Evolutionary conservation across 2,888 invertebrate genomes (phyloP).

Genomic region (Heteropelma amictum): DNA sequence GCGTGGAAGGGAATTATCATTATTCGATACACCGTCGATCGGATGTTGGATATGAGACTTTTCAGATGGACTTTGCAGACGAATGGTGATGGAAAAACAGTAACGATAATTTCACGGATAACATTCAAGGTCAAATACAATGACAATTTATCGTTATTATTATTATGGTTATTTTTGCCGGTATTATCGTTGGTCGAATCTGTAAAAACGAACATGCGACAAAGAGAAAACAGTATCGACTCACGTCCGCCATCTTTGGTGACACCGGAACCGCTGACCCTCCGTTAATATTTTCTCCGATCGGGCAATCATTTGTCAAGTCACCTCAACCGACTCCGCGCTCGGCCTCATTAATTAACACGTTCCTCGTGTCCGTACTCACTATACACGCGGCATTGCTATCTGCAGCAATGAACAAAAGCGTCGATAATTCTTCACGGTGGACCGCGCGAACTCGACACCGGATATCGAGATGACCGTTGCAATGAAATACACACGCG

Average conservation of each 20-base stretch:
- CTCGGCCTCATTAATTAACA: constrained; percentile 27
- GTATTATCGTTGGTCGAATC: neutral
- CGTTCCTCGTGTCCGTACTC: neutral
- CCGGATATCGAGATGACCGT: constrained; percentile 43
- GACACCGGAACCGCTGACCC: constrained; percentile 3
- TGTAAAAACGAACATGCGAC: neutral
- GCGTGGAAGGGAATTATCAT: too few species aligned
- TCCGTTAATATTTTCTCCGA: neutral
- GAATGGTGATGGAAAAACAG: neutral
- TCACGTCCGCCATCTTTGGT: neutral
- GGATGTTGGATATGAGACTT: neutral
- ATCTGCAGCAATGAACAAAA: neutral
- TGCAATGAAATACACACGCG: too few species aligned
- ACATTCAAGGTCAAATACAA: too few species aligned
- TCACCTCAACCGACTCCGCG: constrained; percentile 10
- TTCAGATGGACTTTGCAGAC: constrained; percentile 1
- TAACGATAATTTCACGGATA: too few species aligned
- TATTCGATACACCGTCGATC: constrained; percentile 6
- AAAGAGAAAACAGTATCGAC: neutral
- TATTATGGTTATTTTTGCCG: too few species aligned
- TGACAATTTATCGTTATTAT: too few species aligned
- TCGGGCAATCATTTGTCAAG: constrained; percentile 20
- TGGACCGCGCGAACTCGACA: constrained; percentile 35
- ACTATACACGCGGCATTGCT: neutral
- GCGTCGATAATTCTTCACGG: constrained; percentile 16